Evolutionary conservation across 2,113 vertebrate genomes (phyloP).

Genomic region (Amphiprion percula): DNA sequence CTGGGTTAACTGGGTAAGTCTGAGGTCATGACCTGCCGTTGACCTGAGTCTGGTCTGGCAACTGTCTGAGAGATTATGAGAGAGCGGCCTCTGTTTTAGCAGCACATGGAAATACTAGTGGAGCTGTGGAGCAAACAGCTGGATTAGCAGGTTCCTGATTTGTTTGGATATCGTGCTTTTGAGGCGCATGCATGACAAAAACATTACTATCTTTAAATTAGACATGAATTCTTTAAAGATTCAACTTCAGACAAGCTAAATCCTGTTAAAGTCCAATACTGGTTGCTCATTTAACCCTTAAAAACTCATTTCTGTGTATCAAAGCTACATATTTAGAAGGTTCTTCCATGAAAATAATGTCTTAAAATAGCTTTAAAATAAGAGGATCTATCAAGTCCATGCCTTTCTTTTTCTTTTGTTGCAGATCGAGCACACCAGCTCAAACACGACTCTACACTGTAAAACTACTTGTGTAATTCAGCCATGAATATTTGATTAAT

Average conservation of each 20-base stretch:
- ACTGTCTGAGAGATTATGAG: slow-evolving; percentile 21
- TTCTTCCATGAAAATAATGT: no score
- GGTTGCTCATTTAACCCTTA: no score
- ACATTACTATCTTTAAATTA: neutral
- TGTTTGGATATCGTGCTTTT: neutral
- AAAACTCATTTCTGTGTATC: no score
- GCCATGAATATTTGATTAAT: no score
- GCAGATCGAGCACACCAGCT: no score
- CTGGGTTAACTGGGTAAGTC: slow-evolving; percentile 30
- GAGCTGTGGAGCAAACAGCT: neutral
- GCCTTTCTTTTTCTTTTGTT: no score
- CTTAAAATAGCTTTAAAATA: no score
- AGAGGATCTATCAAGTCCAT: no score
- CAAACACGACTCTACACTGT: no score
- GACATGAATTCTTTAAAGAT: neutral
- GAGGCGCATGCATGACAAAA: neutral
- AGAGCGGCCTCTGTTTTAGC: slow-evolving; percentile 5
- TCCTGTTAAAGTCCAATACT: no score
- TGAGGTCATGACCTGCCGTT: slow-evolving; percentile 50
- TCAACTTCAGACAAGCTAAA: neutral
- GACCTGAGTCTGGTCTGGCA: slow-evolving; percentile 48
- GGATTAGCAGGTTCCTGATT: neutral
- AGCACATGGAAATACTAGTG: neutral
- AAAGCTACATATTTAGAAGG: no score
- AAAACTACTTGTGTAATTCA: no score